phyloP scores from a whole-genome alignment of 2,888 invertebrate genomes.

The Endotricha flammealis region DNA sequence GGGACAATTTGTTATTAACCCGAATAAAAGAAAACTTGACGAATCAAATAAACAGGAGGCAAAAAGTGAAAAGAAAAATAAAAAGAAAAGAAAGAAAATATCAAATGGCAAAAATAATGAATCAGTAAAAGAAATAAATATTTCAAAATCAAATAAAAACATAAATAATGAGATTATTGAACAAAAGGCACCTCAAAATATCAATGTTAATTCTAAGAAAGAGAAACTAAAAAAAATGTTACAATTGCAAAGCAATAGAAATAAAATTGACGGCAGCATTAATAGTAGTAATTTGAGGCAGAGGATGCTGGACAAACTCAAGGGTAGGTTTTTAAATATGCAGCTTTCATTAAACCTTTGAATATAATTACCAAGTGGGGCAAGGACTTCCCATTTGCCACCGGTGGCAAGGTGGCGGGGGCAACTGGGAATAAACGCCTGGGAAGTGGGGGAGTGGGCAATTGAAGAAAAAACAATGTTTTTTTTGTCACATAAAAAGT shows the following conservation, averaged over 20 bases:
- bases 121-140: constrained; percentile 6
- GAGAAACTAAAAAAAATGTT: constrained; percentile 36
- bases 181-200: constrained; percentile 11
- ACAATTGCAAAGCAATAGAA: constrained; percentile 34
- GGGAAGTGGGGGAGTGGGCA: too few relatives aligned
- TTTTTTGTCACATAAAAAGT: too few relatives aligned
- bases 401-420: too few relatives aligned
- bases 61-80: constrained; percentile 28
- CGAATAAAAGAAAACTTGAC: constrained; percentile 48
- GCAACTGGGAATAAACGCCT: too few relatives aligned
- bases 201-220: constrained; percentile 32
- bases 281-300: constrained; percentile 70
- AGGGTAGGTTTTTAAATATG: constrained; percentile 80
- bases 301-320: constrained; percentile 83
- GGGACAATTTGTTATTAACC: constrained; percentile 28
- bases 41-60: constrained; percentile 39
- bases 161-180: constrained; percentile 8
- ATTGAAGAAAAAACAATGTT: too few relatives aligned
- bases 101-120: constrained; percentile 6
- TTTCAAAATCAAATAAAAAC: constrained; percentile 2
- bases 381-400: too few relatives aligned
- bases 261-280: constrained; percentile 37
- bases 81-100: constrained; percentile 16
- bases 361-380: too few relatives aligned
- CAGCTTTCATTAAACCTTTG: too few relatives aligned